A percentile compares a stretch with the other conserved stretches of the same genome.
Evolutionary conservation across 2,888 invertebrate genomes (phyloP).

Genomic region (Hydrotaea diabolus): DNA sequence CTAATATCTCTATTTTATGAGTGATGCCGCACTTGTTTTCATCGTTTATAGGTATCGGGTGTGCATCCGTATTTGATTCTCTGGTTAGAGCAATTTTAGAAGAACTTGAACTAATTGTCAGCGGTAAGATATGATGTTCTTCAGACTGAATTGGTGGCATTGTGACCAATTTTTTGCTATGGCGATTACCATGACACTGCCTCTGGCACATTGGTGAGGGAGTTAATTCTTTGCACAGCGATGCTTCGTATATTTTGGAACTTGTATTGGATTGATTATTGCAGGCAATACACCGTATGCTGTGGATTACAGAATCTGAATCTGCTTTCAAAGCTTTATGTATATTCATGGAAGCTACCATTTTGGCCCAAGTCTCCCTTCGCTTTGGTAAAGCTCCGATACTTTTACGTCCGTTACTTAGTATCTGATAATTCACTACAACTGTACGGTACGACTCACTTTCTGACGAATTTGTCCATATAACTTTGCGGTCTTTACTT

Average conservation of each 20-base stretch:
- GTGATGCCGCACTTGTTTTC: neutral
- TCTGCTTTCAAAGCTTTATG: neutral
- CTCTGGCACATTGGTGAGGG: neutral
- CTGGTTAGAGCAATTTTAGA: neutral
- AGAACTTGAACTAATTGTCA: neutral
- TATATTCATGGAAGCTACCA: conserved; percentile 1
- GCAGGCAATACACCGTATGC: conserved; percentile 49
- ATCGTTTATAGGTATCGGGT: neutral
- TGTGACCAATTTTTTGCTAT: neutral
- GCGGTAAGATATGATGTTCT: neutral
- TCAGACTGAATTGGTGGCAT: neutral
- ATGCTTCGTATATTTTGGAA: conserved; percentile 24
- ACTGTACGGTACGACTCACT: conserved; percentile 60
- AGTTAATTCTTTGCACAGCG: neutral
- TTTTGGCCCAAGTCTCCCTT: conserved; percentile 31
- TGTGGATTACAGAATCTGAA: conserved; percentile 42
- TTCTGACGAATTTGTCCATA: conserved; percentile 49
- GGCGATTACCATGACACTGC: neutral
- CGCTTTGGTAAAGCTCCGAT: conserved; percentile 38
- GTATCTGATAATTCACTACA: conserved; percentile 49
- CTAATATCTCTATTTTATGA: conserved; percentile 37
- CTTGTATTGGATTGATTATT: neutral
- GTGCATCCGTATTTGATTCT: too few relatives aligned
- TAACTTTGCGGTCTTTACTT: conserved; percentile 25
- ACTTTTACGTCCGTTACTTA: neutral